Evolutionary conservation across 2,113 vertebrate species (phyloP).

Genomic region (Cyanoramphus novaezelandiae): DNA sequence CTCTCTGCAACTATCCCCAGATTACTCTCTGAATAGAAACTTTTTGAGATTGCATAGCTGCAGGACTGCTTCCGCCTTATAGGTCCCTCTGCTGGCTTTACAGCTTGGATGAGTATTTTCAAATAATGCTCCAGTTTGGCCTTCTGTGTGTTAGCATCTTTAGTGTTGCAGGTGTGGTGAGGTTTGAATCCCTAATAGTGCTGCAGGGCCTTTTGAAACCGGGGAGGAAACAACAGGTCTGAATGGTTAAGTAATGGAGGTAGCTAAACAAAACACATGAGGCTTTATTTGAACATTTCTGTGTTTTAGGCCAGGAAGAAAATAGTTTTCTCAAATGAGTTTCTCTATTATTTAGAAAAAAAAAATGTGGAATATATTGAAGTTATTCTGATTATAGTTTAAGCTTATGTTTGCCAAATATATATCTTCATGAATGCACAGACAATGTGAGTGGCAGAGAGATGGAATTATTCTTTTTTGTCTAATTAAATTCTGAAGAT

Average conservation of each 20-base stretch:
- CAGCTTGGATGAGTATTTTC: background rate
- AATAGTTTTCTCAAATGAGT: background rate
- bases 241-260: background rate
- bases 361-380: background rate
- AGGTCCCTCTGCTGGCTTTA: slow-evolving; percentile 57
- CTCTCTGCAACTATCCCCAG: background rate
- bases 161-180: background rate
- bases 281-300: background rate
- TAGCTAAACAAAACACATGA: background rate
- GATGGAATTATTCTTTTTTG: slow-evolving; percentile 5
- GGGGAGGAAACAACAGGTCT: background rate
- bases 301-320: background rate
- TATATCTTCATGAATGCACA: background rate
- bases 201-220: background rate
- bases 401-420: background rate
- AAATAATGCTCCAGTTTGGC: background rate
- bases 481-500: slow-evolving; percentile 38
- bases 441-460: background rate
- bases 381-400: background rate
- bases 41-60: background rate
- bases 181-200: background rate
- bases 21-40: background rate
- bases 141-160: background rate
- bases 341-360: background rate
- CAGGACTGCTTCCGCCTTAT: background rate